Base-by-base conservation (phyloP, 2,888 invertebrate species). In the Acronicta alni region DNA sequence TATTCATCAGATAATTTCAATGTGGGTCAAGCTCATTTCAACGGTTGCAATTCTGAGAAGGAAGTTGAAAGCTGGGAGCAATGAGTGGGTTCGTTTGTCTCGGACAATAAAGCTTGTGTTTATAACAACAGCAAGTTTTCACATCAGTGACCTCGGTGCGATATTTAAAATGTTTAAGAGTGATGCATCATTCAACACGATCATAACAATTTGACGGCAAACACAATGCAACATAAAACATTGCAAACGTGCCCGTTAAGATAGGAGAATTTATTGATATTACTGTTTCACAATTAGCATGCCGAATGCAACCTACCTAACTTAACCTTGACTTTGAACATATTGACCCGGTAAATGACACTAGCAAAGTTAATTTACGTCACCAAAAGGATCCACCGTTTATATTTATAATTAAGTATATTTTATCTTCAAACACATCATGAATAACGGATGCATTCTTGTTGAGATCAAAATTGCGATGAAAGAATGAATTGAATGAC, bases 31-130 rank as follows among this genome's bases (percentile, higher is more conserved):
- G 67, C 66, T 67, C 32, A 52, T 52, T 57, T 61, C 44, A 54
- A 52, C 59, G 60, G 44, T 56, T 67, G 65, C 67, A 72, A 64
- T 79, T 77, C 75, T 51, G 44, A 72, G 77, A 80, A 80, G 67
- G 68, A 70, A 80, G 66, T 75, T 67, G 65, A 74, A 78, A 73
- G 64, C 71, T 75, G 67, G 51, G 67, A 69, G 66, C 65, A 73
- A 80, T 78, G 68, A 77, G 77, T 64, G 62, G 65, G 35, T 53
- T 41, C 73, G 72, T 83, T 86, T 85, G 84, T 84, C 20, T 70
- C 43, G 45, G 23, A 57, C 77, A 81, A 81, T 77, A 72, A 80
- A 82, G 67, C 72, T 60, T 62, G 47, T 44, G 16, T 57, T 56
- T 46, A 57, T 60, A 57, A 70, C 61, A 64, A 59, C 56, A 67